These are phyloP conservation scores for Apis dorsata DNA, from an alignment of 1,140 invertebrate species.

Conservation along the genomic window DNA sequence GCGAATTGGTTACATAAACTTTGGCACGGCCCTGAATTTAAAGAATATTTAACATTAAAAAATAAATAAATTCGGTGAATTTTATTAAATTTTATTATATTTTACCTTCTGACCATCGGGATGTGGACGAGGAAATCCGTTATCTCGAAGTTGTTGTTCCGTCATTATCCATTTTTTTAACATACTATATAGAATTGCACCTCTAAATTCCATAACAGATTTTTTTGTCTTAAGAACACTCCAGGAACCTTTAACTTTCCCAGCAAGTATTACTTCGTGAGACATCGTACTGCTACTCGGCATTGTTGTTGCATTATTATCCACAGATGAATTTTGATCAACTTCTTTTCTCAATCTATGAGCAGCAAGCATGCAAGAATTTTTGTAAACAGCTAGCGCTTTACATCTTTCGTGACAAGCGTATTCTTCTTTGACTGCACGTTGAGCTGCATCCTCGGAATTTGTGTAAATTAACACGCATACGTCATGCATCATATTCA, in stretches of 20 bases:
- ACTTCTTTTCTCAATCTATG: slow-evolving; percentile 87
- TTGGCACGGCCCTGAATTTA: slow-evolving; percentile 81
- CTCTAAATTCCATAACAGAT: slow-evolving; percentile 77
- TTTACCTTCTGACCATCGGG: slow-evolving; percentile 75
- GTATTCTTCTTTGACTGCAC: slow-evolving; percentile 88
- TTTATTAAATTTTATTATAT: neutral
- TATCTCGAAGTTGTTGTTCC: slow-evolving; percentile 88
- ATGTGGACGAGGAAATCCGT: slow-evolving; percentile 91
- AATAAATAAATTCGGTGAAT: neutral
- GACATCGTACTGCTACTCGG: slow-evolving; percentile 79
- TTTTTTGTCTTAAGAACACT: slow-evolving; percentile 84
- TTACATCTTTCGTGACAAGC: slow-evolving; percentile 88
- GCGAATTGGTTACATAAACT: slow-evolving; percentile 81
- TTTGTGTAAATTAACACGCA: slow-evolving; percentile 88
- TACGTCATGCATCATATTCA: slow-evolving; percentile 93
- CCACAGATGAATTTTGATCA: slow-evolving; percentile 76
- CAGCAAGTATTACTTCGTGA: slow-evolving; percentile 84
- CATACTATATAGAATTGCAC: slow-evolving; percentile 71
- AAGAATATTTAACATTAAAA: neutral
- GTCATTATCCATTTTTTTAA: slow-evolving; percentile 84
- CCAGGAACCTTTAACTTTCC: slow-evolving; percentile 86
- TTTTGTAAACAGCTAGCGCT: slow-evolving; percentile 90
- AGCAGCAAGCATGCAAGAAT: slow-evolving; percentile 89
- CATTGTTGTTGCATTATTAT: slow-evolving; percentile 64
- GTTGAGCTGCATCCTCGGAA: slow-evolving; percentile 83